phyloP scores from a whole-genome alignment of 2,113 vertebrate genomes.

The Ammospiza nelsoni region DNA sequence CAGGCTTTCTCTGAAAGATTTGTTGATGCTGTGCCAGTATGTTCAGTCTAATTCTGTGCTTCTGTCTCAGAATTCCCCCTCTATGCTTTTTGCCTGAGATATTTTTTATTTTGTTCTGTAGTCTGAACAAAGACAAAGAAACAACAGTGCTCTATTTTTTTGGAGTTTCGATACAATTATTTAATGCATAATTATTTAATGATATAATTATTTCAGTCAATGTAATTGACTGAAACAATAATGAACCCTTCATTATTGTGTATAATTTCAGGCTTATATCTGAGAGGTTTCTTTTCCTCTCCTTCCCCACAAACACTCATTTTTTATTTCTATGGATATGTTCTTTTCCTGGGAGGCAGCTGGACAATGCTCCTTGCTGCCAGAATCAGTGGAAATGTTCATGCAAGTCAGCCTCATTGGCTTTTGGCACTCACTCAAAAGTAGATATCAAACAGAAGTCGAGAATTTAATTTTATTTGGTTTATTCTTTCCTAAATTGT shows the following conservation, averaged over 20 bases:
- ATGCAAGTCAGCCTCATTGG: background rate
- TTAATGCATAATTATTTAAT: background rate
- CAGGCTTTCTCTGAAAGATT: conserved; percentile 44
- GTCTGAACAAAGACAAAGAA: background rate
- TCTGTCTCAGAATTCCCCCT: background rate
- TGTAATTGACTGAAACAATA: background rate
- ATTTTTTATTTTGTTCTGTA: background rate
- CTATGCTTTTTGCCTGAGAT: background rate
- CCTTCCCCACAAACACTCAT: background rate
- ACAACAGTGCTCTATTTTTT: background rate
- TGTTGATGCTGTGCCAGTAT: conserved; percentile 39
- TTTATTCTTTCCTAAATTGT: background rate
- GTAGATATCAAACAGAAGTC: background rate
- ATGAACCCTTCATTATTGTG: background rate
- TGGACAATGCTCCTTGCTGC: background rate
- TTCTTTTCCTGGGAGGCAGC: background rate
- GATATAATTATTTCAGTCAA: background rate
- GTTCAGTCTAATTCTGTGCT: conserved; percentile 35
- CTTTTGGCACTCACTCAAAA: background rate
- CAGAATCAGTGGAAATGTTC: background rate
- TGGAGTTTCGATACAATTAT: background rate
- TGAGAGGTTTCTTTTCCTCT: background rate
- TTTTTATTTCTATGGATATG: background rate
- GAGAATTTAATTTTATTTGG: background rate
- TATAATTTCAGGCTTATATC: background rate